Base-by-base conservation (phyloP, 2,888 invertebrate species). In the Bugula neritina region DNA sequence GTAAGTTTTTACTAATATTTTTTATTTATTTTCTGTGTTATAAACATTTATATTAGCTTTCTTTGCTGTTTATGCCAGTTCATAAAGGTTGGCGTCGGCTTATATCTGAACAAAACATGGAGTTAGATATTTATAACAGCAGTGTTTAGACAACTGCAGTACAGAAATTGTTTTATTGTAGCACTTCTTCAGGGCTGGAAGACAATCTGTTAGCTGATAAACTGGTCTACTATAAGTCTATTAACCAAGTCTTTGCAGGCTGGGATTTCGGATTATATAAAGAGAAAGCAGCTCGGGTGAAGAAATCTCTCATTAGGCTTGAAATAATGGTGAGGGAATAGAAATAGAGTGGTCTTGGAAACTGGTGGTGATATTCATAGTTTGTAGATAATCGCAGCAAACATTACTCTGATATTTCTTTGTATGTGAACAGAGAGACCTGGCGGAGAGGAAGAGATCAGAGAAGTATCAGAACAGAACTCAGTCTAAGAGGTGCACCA, bases 201-300 rank as follows among this genome's bases (percentile, higher is more conserved):
- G 17, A 63, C 63, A 63, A 63, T 34, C 25, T 34, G 13, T 63
- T 63, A 17, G 63, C 63, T 63, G 63, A 63, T 34, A 27, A 63
- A 17, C 10, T 63, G 5, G 27, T 31, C 5, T 63, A 63, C 34
- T 63, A 63, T 23, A 35, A 43, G 31, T 52, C n/a, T 5, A 70
- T 54, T 2, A 54, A 54, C 52, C 43, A 70, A 54, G 70, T 70
- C 3, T 70, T 70, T 54, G 70, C 70, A 25, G 70, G 70, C 23
- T 70, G 70, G 70, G 70, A 70, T 23, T 70, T 70, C 29, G 54
- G 70, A 1, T 31, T 70, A 13, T 70, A 54, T 31, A 54, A 43
- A 31, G 70, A 43, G 17, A 54, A 43, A 25, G 35, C 70, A 27
- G 70, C 52, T 23, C 21, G 31, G 5, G 27, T 70, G 10, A 70